Evolutionary conservation across 2,797 vertebrate genomes (phyloP).

Genomic region (Malurus leucopterus): DNA sequence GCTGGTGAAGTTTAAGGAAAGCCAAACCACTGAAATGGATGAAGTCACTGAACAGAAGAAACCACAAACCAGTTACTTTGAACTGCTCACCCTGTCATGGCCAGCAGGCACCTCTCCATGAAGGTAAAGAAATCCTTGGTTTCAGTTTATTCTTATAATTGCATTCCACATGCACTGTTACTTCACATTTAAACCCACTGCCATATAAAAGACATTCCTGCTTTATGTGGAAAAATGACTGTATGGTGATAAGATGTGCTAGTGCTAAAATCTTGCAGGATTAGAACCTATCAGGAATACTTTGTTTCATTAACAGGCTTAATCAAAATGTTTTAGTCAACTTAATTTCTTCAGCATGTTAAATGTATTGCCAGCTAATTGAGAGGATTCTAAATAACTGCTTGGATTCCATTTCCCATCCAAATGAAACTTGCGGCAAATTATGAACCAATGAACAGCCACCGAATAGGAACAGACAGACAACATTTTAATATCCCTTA

Average conservation of each 20-base stretch:
- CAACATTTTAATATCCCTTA: background rate
- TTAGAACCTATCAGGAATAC: background rate
- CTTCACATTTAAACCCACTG: background rate
- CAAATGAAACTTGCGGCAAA: background rate
- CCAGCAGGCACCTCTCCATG: background rate
- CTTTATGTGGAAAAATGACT: background rate
- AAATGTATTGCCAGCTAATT: background rate
- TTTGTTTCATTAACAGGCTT: background rate
- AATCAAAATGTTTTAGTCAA: background rate
- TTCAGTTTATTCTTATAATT: background rate
- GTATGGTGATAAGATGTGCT: background rate
- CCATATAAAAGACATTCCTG: background rate
- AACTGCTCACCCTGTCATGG: background rate
- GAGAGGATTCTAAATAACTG: background rate
- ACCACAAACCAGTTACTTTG: background rate
- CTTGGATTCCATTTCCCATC: background rate
- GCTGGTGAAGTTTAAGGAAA: background rate
- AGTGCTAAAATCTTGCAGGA: background rate
- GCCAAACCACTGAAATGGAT: background rate
- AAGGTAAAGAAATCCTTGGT: background rate
- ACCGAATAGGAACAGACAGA: background rate
- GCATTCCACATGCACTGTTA: background rate
- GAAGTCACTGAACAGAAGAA: background rate
- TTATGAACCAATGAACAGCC: background rate
- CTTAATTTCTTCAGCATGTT: background rate